Conservation (phyloP, 2,797 vertebrate species). For the Cephalopachus bancanus region DNA sequence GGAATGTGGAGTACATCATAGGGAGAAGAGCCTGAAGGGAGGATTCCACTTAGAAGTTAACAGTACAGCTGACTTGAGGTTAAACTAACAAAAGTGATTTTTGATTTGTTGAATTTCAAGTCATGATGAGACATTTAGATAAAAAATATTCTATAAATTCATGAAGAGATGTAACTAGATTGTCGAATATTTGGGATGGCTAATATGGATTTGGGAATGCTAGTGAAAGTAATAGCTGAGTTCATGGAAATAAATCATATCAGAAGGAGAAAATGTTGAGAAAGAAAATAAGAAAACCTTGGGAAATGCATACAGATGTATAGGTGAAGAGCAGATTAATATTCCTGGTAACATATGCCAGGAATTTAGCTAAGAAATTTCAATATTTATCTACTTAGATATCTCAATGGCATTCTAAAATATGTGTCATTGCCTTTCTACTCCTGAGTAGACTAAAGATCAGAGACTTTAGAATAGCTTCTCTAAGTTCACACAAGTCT, state of each 20-base stretch:
- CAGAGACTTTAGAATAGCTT: background rate
- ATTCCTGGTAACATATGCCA: background rate
- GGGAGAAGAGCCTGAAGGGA: background rate
- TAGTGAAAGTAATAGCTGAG: background rate
- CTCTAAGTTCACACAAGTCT: background rate
- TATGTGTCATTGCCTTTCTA: background rate
- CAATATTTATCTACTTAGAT: background rate
- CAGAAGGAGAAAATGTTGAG: background rate
- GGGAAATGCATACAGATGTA: background rate
- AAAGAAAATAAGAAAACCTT: background rate
- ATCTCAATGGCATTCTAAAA: background rate
- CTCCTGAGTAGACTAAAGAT: background rate
- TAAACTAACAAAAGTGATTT: background rate
- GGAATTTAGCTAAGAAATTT: background rate
- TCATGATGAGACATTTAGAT: background rate
- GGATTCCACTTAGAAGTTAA: background rate
- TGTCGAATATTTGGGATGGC: background rate
- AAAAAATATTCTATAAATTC: background rate
- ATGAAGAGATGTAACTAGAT: background rate
- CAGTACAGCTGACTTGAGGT: background rate
- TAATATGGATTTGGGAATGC: background rate
- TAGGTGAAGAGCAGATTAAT: background rate
- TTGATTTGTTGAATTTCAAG: background rate
- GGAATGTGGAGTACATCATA: background rate
- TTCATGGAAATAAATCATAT: slow-evolving; percentile 1